phyloP scores from a whole-genome alignment of 2,797 vertebrate species.

The Eidolon dupreanum region DNA sequence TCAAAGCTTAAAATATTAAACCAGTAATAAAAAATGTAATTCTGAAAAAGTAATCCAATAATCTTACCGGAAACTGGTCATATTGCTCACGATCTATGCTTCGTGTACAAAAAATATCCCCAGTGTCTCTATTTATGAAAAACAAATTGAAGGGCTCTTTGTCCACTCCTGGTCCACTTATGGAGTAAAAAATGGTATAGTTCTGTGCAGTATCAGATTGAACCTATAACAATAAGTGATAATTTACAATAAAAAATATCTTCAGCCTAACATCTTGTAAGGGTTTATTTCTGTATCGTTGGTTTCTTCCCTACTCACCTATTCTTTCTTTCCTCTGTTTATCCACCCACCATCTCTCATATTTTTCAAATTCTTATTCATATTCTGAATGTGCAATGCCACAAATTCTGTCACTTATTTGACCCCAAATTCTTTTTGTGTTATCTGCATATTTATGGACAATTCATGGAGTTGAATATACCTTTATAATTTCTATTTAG shows the following conservation, averaged over 20 bases:
- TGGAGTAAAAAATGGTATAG: conserved; percentile 86
- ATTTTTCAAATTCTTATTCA: background rate
- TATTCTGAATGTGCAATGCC: background rate
- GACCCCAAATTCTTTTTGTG: background rate
- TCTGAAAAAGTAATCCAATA: conserved; percentile 41
- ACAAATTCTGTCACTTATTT: background rate
- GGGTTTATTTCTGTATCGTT: background rate
- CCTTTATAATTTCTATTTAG: background rate
- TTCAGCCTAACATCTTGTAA: background rate
- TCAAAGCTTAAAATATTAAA: background rate
- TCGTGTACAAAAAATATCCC: conserved; percentile 86
- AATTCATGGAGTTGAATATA: background rate
- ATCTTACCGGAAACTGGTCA: conserved; percentile 84
- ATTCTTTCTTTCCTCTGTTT: background rate
- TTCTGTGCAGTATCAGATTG: conserved; percentile 86
- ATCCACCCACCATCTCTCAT: no score
- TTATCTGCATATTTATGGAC: background rate
- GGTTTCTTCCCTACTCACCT: background rate
- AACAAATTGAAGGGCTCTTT: conserved; percentile 86
- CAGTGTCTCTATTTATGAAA: conserved; percentile 85
- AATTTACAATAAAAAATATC: background rate
- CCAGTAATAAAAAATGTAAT: background rate
- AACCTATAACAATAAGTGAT: conserved; percentile 78
- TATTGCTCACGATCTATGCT: conserved; percentile 87
- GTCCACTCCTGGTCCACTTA: conserved; percentile 87